phyloP scores from a whole-genome alignment of 2,888 invertebrate species.

The Agrypnus murinus region DNA sequence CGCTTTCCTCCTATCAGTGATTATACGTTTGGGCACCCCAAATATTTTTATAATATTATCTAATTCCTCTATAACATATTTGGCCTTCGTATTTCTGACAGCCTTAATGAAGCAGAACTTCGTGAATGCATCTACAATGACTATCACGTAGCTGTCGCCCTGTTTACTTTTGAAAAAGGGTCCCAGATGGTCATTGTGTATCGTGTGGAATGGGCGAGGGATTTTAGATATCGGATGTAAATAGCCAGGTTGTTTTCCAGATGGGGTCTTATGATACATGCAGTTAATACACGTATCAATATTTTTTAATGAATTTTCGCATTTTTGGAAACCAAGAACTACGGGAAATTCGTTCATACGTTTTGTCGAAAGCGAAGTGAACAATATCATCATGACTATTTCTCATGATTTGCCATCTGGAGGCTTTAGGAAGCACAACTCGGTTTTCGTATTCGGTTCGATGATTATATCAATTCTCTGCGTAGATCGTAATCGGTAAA shows the following conservation, averaged over 20 bases:
- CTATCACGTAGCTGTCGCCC: slow-evolving; percentile 48
- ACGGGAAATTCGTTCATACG: slow-evolving; percentile 49
- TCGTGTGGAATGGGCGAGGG: slow-evolving; percentile 24
- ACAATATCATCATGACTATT: slow-evolving; percentile 58
- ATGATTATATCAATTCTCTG: no score
- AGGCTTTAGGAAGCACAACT: slow-evolving; percentile 55
- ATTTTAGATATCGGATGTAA: slow-evolving; percentile 25
- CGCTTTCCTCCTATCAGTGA: no score
- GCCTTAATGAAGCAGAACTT: no score
- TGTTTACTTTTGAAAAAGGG: slow-evolving; percentile 22
- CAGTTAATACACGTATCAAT: slow-evolving; percentile 30
- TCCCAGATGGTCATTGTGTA: slow-evolving; percentile 35
- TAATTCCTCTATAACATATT: no score
- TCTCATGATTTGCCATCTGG: slow-evolving; percentile 55
- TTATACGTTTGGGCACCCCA: no score
- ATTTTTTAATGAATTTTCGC: slow-evolving; percentile 41
- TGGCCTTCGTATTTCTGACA: no score
- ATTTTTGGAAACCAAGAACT: slow-evolving; percentile 58
- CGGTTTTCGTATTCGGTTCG: slow-evolving; percentile 32
- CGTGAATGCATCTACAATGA: slow-evolving; percentile 54
- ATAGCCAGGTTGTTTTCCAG: slow-evolving; percentile 32
- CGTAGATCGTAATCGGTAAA: no score
- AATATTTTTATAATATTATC: no score
- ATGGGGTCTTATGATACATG: slow-evolving; percentile 29
- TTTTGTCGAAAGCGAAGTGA: slow-evolving; percentile 59